These are phyloP conservation scores for Temnothorax ravouxi DNA, from an alignment of 2,888 invertebrate species.

Conservation along the genomic window DNA sequence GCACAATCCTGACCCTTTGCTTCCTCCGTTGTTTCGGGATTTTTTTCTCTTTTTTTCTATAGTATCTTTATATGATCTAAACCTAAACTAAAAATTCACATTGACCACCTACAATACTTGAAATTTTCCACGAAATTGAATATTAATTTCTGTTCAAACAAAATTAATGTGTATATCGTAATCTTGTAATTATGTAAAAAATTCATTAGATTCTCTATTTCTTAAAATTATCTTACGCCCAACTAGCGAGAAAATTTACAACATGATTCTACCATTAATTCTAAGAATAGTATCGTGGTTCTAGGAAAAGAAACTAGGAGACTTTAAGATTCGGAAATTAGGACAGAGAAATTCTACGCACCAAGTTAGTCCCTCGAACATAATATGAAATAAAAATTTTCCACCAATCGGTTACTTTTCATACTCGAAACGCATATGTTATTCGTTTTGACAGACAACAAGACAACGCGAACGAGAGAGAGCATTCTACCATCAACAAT, in stretches of 20 bases:
- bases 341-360: not conserved
- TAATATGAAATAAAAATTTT: slow-evolving; percentile 14
- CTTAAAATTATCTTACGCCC: not conserved
- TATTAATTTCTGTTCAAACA: not conserved
- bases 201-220: slow-evolving; percentile 7
- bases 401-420: slow-evolving; percentile 9
- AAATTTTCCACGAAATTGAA: not conserved
- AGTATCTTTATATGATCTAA: slow-evolving; percentile 1
- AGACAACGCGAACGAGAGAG: slow-evolving; percentile 18
- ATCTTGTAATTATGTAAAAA: not conserved
- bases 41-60: slow-evolving; percentile 26
- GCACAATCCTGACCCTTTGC: slow-evolving; percentile 17
- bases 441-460: slow-evolving; percentile 47
- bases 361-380: not conserved
- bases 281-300: not conserved
- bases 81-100: slow-evolving; percentile 15
- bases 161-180: not conserved
- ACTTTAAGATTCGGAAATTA: not conserved
- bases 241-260: not conserved
- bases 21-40: not conserved
- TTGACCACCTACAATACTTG: not conserved
- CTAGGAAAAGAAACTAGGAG: not conserved
- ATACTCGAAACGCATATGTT: slow-evolving; percentile 3
- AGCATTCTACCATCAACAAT: slow-evolving; percentile 31
- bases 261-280: slow-evolving; percentile 1